Evolutionary conservation across 2,113 vertebrate species (phyloP).

Genomic region (Rhinopomastus cyanomelas): DNA sequence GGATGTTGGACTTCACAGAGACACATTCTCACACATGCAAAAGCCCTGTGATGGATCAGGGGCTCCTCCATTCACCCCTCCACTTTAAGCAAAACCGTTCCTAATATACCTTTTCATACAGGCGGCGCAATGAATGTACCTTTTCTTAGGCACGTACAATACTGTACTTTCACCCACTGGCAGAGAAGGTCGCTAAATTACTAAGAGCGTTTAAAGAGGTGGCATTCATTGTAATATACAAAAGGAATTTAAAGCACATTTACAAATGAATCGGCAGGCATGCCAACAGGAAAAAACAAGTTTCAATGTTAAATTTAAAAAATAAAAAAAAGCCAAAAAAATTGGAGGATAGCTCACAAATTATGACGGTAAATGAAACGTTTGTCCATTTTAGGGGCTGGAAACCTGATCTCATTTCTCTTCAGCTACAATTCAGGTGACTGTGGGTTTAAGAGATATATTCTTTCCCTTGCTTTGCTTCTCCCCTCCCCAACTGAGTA

Average conservation of each 20-base stretch:
- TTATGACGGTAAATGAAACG: slow-evolving; percentile 45
- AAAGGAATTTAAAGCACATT: slow-evolving; percentile 71
- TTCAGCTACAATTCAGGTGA: slow-evolving; percentile 63
- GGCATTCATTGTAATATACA: slow-evolving; percentile 69
- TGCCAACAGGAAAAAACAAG: slow-evolving; percentile 58
- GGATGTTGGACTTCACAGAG: slow-evolving; percentile 31
- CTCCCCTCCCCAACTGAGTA: slow-evolving; percentile 61
- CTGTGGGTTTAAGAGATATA: slow-evolving; percentile 43
- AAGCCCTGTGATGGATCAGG: slow-evolving; percentile 48
- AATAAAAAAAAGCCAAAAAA: not conserved
- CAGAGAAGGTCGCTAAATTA: slow-evolving; percentile 69
- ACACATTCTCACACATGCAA: slow-evolving; percentile 50
- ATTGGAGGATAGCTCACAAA: slow-evolving; percentile 21
- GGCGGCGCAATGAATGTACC: slow-evolving; percentile 67
- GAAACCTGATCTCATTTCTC: slow-evolving; percentile 44
- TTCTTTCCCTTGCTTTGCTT: slow-evolving; percentile 38
- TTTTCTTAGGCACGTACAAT: slow-evolving; percentile 70
- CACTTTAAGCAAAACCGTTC: slow-evolving; percentile 58
- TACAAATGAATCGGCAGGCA: slow-evolving; percentile 65
- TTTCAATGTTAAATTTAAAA: slow-evolving; percentile 28
- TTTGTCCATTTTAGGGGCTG: slow-evolving; percentile 54
- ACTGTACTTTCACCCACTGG: slow-evolving; percentile 71
- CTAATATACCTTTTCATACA: slow-evolving; percentile 60
- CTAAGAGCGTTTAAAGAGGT: slow-evolving; percentile 66
- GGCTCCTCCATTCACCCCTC: slow-evolving; percentile 54